Percentiles rank a stretch among this genome's conserved stretches.
phyloP scores from a whole-genome alignment of 2,888 invertebrate species.

The Chironomus riparius region DNA sequence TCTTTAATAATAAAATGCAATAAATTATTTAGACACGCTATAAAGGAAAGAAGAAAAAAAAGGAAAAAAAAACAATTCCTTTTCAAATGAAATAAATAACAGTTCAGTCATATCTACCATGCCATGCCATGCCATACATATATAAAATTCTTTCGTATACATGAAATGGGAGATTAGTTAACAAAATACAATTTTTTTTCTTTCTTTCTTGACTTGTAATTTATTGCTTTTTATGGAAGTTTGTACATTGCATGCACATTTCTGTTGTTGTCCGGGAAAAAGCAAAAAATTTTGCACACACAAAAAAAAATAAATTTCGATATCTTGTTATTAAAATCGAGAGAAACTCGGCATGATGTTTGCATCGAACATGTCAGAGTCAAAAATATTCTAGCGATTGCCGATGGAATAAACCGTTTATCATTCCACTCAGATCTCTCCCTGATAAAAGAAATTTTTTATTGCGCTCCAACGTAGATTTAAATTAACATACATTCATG shows the following conservation, averaged over 20 bases:
- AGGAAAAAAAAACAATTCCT: conserved; percentile 10
- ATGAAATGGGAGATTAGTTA: conserved; percentile 7
- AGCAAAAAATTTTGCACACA: not conserved
- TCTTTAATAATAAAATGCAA: conserved; percentile 21
- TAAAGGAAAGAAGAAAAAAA: not conserved
- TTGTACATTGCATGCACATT: not conserved
- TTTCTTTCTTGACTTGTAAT: not conserved
- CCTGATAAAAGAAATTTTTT: conserved; percentile 14
- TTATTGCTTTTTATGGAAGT: not conserved
- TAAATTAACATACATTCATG: conserved; percentile 24
- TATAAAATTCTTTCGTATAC: not conserved
- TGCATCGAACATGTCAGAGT: not conserved
- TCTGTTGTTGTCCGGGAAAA: too few relatives aligned
- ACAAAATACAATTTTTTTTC: not conserved
- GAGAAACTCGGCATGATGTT: not conserved
- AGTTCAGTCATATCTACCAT: not conserved
- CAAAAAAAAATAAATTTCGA: not conserved
- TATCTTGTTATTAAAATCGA: not conserved
- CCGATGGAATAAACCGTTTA: not conserved
- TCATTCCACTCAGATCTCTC: not conserved
- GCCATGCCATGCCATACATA: not conserved
- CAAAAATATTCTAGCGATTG: too few relatives aligned
- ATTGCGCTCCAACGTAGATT: conserved; percentile 15
- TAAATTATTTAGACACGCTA: conserved; percentile 24
- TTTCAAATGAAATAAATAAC: conserved; percentile 11